Base-by-base conservation (phyloP, 2,113 vertebrate species). In the Pseudorasbora parva region DNA sequence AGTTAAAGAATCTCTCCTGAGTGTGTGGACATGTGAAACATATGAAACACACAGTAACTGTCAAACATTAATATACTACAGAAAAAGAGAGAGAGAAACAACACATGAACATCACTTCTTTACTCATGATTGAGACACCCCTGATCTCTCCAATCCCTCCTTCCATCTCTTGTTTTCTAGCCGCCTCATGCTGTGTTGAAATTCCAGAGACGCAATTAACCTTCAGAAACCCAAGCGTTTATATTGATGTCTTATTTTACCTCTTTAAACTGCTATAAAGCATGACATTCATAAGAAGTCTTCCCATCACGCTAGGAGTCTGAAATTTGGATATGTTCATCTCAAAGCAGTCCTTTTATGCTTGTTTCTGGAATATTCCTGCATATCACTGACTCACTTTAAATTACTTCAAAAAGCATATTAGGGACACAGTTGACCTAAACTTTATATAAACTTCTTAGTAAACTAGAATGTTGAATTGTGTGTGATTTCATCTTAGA, bases 121-220 rank as follows among this genome's bases (percentile, higher is more conserved):
- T n/a, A n/a, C n/a, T n/a, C n/a, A n/a, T n/a, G n/a, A n/a, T n/a
- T n/a, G n/a, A n/a, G n/a, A n/a, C n/a, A n/a, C n/a, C n/a, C n/a
- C n/a, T n/a, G n/a, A n/a, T n/a, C n/a, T n/a, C n/a, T n/a, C n/a
- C n/a, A n/a, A 30, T 27, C 30, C 37, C 14, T 64, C 41, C 17
- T 30, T 49, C 62, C 30, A 25, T 60, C 77, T 75, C 49, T 5
- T 74, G 9, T 56, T 59, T n/a, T 77, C 54, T 41, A 77, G 25
- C 57, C 66, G 77, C 41, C 74, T 56, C 81, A 82, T 45, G 54
- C 75, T 54, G 54, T 73, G 81, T 54, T 74, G 49, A 73, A 56
- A 73, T 86, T 79, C 72, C 66, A 83, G 45, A 79, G 64, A 79
- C 27, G 73, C 54, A 78, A 86, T 86, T 82, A 71, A 37, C 64